Conservation (phyloP, 2,797 vertebrate genomes). For the Oophaga sylvatica region DNA sequence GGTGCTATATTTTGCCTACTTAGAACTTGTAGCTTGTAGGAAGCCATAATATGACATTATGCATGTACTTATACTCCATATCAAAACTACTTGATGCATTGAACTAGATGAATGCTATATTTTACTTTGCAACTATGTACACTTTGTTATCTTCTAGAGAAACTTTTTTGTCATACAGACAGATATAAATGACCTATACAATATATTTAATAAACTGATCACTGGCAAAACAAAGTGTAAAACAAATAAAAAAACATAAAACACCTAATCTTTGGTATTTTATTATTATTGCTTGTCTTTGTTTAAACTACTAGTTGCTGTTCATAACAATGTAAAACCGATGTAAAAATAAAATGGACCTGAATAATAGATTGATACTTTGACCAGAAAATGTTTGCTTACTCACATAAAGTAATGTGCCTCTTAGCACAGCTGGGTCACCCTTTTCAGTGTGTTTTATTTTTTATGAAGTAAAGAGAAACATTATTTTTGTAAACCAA, state of each 20-base stretch:
- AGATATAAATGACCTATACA: background rate
- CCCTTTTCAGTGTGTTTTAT: constrained; percentile 89
- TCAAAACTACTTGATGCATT: no score
- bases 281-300: background rate
- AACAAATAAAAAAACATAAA: background rate
- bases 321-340: constrained; percentile 81
- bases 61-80: no score
- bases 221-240: background rate
- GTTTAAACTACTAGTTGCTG: constrained; percentile 67
- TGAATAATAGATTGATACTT: constrained; percentile 92
- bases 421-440: constrained; percentile 89
- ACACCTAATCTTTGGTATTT: background rate
- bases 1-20: no score
- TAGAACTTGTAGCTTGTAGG: no score
- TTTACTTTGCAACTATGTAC: no score
- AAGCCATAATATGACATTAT: no score
- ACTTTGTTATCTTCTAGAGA: no score
- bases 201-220: background rate
- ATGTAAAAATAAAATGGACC: constrained; percentile 84
- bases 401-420: constrained; percentile 89
- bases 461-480: constrained; percentile 91
- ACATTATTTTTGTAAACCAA: constrained; percentile 84
- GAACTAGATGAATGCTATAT: no score
- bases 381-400: constrained; percentile 92
- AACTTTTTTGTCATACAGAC: background rate